Conservation (phyloP, 2,888 invertebrate species). For the Drosophila helvetica region DNA sequence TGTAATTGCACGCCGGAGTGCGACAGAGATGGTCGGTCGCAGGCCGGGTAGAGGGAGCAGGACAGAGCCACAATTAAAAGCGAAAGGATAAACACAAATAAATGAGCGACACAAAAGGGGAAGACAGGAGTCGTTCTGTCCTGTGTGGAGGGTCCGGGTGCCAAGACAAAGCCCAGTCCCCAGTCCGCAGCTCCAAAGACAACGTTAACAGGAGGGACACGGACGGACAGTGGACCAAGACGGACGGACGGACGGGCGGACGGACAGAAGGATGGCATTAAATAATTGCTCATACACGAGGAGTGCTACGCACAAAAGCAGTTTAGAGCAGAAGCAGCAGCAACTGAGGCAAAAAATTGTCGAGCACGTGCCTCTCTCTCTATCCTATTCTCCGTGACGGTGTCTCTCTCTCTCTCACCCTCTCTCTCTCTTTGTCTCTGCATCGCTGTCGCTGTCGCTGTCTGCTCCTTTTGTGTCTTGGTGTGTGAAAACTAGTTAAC, state of each 20-base stretch:
- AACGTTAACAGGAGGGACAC: slow-evolving; percentile 16
- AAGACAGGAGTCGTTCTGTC: slow-evolving; percentile 32
- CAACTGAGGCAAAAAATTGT: slow-evolving; percentile 41
- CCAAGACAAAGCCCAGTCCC: slow-evolving; percentile 20
- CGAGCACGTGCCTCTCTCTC: slow-evolving; percentile 30
- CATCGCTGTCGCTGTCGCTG: neutral
- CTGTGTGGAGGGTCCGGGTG: slow-evolving; percentile 25
- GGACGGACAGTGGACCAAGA: neutral
- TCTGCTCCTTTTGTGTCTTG: slow-evolving; percentile 16
- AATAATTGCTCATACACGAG: slow-evolving; percentile 59
- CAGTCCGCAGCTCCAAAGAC: slow-evolving; percentile 11
- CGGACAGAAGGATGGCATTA: slow-evolving; percentile 47
- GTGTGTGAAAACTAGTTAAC: slow-evolving; percentile 66
- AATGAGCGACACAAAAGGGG: slow-evolving; percentile 63
- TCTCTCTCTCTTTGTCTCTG: neutral
- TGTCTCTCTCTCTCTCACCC: neutral
- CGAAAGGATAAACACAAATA: slow-evolving; percentile 66
- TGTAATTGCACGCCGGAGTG: slow-evolving; percentile 48
- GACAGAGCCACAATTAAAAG: slow-evolving; percentile 67
- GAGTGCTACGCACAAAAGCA: slow-evolving; percentile 44
- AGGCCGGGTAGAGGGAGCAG: slow-evolving; percentile 21
- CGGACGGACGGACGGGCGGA: neutral
- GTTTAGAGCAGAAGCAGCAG: slow-evolving; percentile 1
- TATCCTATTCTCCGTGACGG: neutral
- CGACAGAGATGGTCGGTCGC: neutral